Percentiles rank a stretch among this genome's conserved stretches.
phyloP scores from a whole-genome alignment of 2,888 invertebrate species.

The Cenopis cana region DNA sequence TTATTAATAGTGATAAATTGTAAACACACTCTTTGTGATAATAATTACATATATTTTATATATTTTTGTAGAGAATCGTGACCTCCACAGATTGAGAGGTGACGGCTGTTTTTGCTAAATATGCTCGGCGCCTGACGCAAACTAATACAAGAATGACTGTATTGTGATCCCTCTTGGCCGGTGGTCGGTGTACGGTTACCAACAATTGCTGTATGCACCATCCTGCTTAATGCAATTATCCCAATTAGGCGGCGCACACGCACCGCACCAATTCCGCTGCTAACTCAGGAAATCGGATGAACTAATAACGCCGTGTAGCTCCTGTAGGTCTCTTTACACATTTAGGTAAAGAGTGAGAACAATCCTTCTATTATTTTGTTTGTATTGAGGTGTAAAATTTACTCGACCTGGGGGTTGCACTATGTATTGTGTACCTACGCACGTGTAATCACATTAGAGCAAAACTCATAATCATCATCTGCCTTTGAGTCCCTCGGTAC shows the following conservation, averaged over 20 bases:
- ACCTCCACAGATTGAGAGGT: too few species aligned
- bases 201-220: conserved; percentile 41
- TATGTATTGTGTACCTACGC: not conserved
- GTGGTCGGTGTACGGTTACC: conserved; percentile 42
- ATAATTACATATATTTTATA: too few species aligned
- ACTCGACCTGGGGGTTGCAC: too few species aligned
- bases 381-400: too few species aligned
- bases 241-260: conserved; percentile 41
- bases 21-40: too few species aligned
- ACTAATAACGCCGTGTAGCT: conserved; percentile 17
- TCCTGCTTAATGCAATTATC: conserved; percentile 44
- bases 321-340: not conserved
- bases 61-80: too few species aligned
- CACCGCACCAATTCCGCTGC: conserved; percentile 32
- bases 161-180: conserved; percentile 28
- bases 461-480: too few species aligned
- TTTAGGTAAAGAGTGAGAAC: not conserved
- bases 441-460: too few species aligned
- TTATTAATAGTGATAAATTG: too few species aligned
- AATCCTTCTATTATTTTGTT: not conserved
- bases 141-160: not conserved
- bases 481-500: too few species aligned
- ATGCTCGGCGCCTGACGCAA: too few species aligned
- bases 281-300: conserved; percentile 33
- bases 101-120: too few species aligned